Evolutionary conservation across 1,140 invertebrate genomes (phyloP), one percentile per base, ranked within the genome.

Genomic region (Listronotus oregonensis): DNA sequence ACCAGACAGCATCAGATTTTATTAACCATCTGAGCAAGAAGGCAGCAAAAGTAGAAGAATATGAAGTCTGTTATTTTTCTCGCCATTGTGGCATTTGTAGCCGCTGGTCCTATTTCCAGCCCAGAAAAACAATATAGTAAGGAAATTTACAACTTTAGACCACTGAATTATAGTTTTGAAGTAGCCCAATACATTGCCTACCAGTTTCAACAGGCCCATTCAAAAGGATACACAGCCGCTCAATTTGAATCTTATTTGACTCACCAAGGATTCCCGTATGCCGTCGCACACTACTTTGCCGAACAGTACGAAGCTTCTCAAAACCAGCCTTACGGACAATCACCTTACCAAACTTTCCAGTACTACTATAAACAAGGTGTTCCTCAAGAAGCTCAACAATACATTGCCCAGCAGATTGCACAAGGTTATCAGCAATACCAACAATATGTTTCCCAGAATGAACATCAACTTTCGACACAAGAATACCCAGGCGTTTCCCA

Each of bases 11-110:
- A 65, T 65, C 63, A 65, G 63, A 51, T 39, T 5, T 32, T 44
- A 31, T 18, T 54, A 32, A 34, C 18, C 37, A 37, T 15, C 44
- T 65, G 44, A 14, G 8, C 12, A 18, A 54, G 61, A 56, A 31
- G 21, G 49, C 7, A 11, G 31, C 17, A 39, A 18, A 12, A 56
- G 12, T 27, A 56, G 31, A 51, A 58, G 21, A 27, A 21, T 42
- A 65, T 65, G 63, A 65, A 65, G 47, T 58, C 47, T 18, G 47
- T 65, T 17, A 27, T 56, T 10, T 37, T 65, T 11, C 32, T 65
- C 2, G 55, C 63, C 46, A n/a, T 65, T 5, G 42, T 65, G 63
- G 63, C 54, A 4, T 50, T 57, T 50, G 55, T 54, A 32, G 54
- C 63, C 9, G 27, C 12, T 15, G 42, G 1, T 17, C 60, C 12